A percentile compares a stretch with the other conserved stretches of the same genome.
These are phyloP conservation scores for Bombus confusus DNA, from an alignment of 1,140 invertebrate genomes.

Conservation along the genomic window DNA sequence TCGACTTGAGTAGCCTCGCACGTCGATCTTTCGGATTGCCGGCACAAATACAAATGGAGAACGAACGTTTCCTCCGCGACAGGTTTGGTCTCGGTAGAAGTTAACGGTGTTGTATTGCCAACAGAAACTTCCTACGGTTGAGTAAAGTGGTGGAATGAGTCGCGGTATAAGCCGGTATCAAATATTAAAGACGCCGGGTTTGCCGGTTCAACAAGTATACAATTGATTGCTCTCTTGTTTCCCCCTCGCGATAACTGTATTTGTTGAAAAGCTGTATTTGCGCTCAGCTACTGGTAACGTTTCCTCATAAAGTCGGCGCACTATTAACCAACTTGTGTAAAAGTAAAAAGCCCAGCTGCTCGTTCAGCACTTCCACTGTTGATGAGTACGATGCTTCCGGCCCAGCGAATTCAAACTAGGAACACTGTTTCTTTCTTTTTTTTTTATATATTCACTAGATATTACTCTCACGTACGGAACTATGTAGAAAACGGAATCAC, in stretches of 20 bases:
- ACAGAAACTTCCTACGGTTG: slow-evolving; percentile 12
- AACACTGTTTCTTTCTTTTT: slow-evolving; percentile 3
- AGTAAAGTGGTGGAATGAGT: not conserved
- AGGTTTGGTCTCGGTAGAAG: slow-evolving; percentile 7
- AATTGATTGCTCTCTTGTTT: slow-evolving; percentile 31
- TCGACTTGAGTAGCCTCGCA: slow-evolving; percentile 53
- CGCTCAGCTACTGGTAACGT: not conserved
- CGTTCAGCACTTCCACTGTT: not conserved
- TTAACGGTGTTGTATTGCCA: not conserved
- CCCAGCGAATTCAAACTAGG: not conserved
- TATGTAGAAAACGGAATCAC: not conserved
- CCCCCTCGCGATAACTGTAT: not conserved
- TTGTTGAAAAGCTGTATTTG: not conserved
- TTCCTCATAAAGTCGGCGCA: not conserved
- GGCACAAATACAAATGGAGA: slow-evolving; percentile 12
- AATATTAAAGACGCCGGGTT: slow-evolving; percentile 47
- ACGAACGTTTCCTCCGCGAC: not conserved
- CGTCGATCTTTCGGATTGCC: slow-evolving; percentile 32
- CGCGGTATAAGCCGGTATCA: slow-evolving; percentile 21
- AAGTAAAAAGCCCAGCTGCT: not conserved
- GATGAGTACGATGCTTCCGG: not conserved
- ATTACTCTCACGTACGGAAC: not conserved
- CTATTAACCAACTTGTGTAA: not conserved
- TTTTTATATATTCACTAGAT: not conserved
- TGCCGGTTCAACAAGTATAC: slow-evolving; percentile 49